These are phyloP conservation scores for Tauraco hartlaubi DNA, from an alignment of 2,797 vertebrate species.

Conservation along the genomic window DNA sequence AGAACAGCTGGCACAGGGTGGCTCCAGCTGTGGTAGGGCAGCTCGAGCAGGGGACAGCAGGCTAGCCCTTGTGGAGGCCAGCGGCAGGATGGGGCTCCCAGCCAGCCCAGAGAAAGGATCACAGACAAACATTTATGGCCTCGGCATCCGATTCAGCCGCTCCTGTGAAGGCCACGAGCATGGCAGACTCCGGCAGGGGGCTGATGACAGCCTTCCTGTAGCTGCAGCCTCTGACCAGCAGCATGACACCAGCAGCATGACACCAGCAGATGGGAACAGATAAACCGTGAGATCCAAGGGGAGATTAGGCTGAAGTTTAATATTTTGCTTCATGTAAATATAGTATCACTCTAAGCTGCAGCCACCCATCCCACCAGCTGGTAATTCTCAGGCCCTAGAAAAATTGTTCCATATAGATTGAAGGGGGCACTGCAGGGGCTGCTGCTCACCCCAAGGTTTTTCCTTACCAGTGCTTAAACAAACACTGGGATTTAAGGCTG, in stretches of 20 bases:
- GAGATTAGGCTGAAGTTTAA: not conserved
- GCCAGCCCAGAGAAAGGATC: not conserved
- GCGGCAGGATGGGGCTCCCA: not conserved
- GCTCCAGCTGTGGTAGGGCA: not conserved
- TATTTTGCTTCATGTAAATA: not conserved
- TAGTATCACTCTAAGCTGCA: not conserved
- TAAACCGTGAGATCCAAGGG: not conserved
- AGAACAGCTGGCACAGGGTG: accelerated
- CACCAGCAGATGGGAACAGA: accelerated
- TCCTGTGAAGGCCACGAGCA: accelerated
- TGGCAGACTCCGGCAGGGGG: not conserved
- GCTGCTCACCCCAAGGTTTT: not conserved
- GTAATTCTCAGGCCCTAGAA: not conserved
- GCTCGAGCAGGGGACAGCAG: not conserved
- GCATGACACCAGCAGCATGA: accelerated
- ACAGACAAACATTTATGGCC: not conserved
- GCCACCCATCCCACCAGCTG: not conserved
- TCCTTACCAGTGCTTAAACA: not conserved
- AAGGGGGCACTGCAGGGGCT: not conserved
- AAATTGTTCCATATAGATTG: not conserved
- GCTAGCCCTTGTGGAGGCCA: no score
- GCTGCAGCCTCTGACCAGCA: not conserved
- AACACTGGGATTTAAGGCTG: not conserved
- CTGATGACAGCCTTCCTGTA: not conserved
- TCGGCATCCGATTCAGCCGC: accelerated